Base-by-base conservation (phyloP, 2,113 vertebrate genomes). In the Carassius auratus region DNA sequence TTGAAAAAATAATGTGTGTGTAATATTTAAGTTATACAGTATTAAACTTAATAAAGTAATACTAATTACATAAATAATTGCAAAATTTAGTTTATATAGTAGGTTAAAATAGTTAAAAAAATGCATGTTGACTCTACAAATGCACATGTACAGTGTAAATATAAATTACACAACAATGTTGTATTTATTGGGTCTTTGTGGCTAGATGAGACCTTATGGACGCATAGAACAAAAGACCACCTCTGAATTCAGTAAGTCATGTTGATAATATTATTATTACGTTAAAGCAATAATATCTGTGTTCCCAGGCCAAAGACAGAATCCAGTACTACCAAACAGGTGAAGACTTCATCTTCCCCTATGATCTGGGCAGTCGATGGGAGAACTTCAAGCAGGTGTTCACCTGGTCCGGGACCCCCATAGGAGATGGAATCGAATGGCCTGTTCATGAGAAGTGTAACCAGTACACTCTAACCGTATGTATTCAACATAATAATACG, bases 241-340 rank as follows among this genome's bases (percentile, higher is more conserved):
- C 62, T 17, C 14, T 69, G 14, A 68, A 68, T 68, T 36, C 13
- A 15, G 45, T 19, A 33, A 26, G 30, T 77, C 30, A 9, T 38
- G 4, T 38, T 17, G 13, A 30, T 71, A 68, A 30, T 71, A 68
- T 71, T 21, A 55, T 26, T 71, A 68, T 71, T 21, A 55, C 45
- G n/a, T 57, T 69, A 36, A 69, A 36, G 7, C 23, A 50, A 7
- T 17, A 73, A 55, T 69, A 7, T 85, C 42, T 78, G n/a, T 86
- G 14, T 81, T 90, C 13, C 87, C 85, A 99, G 98, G 98, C 98
- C 94, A 99, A 98, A 97, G 98, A 99, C 92, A 95, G 98, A 94
- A 99, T 99, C 93, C 97, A 98, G 21, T 99, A 99, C 94, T 99
- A 99, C 93, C 97, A 98, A 94, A 98, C 97, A 2, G 96, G 95